These are phyloP conservation scores for Tortricodes alternella DNA, from an alignment of 2,888 invertebrate genomes.

Conservation along the genomic window DNA sequence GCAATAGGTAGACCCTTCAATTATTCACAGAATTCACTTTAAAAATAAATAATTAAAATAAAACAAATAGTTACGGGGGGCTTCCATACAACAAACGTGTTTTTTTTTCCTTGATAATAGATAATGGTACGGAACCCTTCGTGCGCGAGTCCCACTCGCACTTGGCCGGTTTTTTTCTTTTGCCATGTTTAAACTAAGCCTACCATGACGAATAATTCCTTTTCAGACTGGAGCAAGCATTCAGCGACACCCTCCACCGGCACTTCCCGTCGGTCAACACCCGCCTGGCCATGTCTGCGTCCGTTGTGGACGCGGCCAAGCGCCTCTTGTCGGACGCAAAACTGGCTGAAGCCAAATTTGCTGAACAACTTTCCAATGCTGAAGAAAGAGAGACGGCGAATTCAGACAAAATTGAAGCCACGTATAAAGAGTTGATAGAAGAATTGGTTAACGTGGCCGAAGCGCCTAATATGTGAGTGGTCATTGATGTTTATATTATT, in stretches of 20 bases:
- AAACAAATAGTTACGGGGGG: too few species aligned
- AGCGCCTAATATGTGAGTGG: slow-evolving; percentile 66
- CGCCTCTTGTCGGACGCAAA: slow-evolving; percentile 67
- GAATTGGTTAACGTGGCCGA: slow-evolving; percentile 79
- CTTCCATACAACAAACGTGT: too few species aligned
- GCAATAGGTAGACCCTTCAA: too few species aligned
- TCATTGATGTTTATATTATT: not conserved
- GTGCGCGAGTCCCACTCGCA: too few species aligned
- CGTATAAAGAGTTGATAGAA: slow-evolving; percentile 81
- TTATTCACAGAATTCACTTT: too few species aligned
- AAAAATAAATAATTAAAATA: too few species aligned
- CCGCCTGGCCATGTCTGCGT: slow-evolving; percentile 77
- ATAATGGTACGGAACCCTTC: too few species aligned
- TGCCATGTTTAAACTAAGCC: too few species aligned
- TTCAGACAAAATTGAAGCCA: slow-evolving; percentile 70
- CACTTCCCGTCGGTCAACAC: slow-evolving; percentile 85
- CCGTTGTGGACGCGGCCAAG: slow-evolving; percentile 74
- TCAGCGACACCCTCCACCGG: slow-evolving; percentile 81
- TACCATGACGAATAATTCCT: not conserved
- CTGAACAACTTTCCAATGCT: slow-evolving; percentile 48
- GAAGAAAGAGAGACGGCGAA: slow-evolving; percentile 57
- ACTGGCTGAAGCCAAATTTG: slow-evolving; percentile 50
- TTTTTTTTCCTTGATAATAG: too few species aligned
- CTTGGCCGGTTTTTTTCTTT: too few species aligned
- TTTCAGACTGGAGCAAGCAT: slow-evolving; percentile 79